Evolutionary conservation across 2,888 invertebrate species (phyloP).

Genomic region (Brachyopa scutellaris): DNA sequence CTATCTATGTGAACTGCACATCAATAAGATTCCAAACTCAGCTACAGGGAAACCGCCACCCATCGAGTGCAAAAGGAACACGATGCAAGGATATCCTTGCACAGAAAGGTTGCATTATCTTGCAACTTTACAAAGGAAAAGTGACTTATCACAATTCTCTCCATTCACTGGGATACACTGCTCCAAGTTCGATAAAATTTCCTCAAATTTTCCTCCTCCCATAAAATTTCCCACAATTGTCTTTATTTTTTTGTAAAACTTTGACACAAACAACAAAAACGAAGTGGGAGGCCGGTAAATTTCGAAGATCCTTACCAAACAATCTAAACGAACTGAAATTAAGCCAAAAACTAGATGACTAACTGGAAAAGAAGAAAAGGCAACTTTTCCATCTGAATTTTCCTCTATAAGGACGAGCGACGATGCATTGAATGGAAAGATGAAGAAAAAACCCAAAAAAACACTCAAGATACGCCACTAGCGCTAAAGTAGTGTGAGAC

Average conservation of each 20-base stretch:
- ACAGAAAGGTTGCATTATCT: too few species aligned
- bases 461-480: constrained; percentile 48
- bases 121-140: too few species aligned
- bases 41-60: too few species aligned
- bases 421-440: not conserved
- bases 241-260: not conserved
- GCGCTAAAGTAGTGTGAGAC: constrained; percentile 54
- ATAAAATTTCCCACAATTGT: not conserved
- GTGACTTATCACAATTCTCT: constrained; percentile 27
- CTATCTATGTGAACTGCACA: too few species aligned
- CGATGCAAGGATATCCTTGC: too few species aligned
- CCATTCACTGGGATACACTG: not conserved
- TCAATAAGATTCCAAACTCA: too few species aligned
- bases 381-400: constrained; percentile 48
- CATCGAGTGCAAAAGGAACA: too few species aligned
- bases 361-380: constrained; percentile 17
- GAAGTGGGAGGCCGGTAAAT: constrained; percentile 12
- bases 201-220: not conserved
- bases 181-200: constrained; percentile 7
- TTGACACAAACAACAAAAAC: constrained; percentile 16
- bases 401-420: not conserved
- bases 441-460: constrained; percentile 15
- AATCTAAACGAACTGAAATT: constrained; percentile 55
- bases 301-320: constrained; percentile 21
- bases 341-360: constrained; percentile 47